Conservation (phyloP, 1,140 invertebrate species). For the Holotrichia oblita region DNA sequence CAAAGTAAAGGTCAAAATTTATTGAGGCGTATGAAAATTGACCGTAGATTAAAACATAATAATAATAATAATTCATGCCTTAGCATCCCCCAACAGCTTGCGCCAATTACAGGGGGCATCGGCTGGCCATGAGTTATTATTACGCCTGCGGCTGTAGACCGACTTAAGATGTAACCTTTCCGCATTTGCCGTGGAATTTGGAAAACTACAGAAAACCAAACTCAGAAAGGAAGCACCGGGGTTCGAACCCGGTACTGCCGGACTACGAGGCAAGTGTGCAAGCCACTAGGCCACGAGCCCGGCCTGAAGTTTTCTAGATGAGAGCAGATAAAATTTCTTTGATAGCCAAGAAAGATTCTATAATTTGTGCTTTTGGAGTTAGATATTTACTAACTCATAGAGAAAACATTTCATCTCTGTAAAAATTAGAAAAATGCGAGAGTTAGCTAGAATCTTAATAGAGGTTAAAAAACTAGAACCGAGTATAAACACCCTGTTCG, state of each 20-base stretch:
- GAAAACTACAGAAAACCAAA: no score
- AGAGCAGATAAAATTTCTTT: conserved; percentile 43
- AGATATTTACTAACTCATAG: conserved; percentile 55
- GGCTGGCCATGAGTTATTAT: no score
- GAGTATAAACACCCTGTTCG: conserved; percentile 48
- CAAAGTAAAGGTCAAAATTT: background rate
- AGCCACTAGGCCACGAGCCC: no score
- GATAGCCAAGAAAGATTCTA: conserved; percentile 47
- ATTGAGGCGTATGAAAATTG: background rate
- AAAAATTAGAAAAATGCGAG: conserved; percentile 55
- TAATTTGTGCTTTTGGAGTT: conserved; percentile 55
- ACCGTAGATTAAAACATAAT: conserved; percentile 36
- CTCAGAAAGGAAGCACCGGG: no score
- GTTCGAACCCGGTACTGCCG: no score
- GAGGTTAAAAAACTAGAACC: conserved; percentile 53
- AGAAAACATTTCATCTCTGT: conserved; percentile 54
- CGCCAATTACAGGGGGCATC: no score
- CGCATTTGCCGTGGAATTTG: no score
- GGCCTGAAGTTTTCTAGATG: conserved; percentile 46
- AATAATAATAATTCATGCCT: no score
- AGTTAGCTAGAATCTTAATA: conserved; percentile 52
- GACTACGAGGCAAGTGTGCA: no score
- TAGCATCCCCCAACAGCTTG: no score
- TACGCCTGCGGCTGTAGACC: no score
- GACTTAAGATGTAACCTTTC: no score